These are phyloP conservation scores for Hylaeus volcanicus DNA, from an alignment of 1,140 invertebrate genomes.

Conservation along the genomic window DNA sequence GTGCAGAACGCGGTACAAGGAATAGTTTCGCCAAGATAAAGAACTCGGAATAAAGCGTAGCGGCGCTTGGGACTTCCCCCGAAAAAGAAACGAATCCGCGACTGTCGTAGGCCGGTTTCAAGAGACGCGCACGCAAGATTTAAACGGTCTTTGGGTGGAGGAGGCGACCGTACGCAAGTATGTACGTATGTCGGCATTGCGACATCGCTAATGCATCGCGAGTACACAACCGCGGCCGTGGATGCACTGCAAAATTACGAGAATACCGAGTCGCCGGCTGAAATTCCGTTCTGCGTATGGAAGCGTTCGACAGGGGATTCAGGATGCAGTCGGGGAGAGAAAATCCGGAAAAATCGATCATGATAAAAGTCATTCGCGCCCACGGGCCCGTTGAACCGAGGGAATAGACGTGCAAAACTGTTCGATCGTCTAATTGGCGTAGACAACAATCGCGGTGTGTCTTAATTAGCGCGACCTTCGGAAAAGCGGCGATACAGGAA, in stretches of 20 bases:
- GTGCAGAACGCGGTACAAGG: conserved; percentile 57
- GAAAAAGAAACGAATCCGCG: conserved; percentile 25
- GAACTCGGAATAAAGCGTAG: conserved; percentile 40
- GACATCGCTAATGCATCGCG: conserved; percentile 63
- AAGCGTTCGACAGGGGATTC: conserved; percentile 16
- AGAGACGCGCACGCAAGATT: conserved; percentile 44
- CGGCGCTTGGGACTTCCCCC: neutral
- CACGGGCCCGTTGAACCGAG: conserved; percentile 12
- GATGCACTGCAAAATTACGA: conserved; percentile 58
- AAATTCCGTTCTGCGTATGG: conserved; percentile 45
- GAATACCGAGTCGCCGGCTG: conserved; percentile 31
- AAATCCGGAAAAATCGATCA: neutral
- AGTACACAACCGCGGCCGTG: conserved; percentile 47
- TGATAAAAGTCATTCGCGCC: neutral
- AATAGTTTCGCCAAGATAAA: conserved; percentile 57
- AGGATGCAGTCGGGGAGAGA: neutral
- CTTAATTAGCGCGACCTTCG: conserved; percentile 27
- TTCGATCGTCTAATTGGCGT: conserved; percentile 34
- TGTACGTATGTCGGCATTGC: conserved; percentile 40
- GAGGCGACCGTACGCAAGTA: no score
- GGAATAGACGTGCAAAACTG: neutral
- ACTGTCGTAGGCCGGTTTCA: conserved; percentile 18
- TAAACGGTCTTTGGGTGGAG: conserved; percentile 24
- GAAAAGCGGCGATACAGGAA: neutral
- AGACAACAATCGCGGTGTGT: conserved; percentile 22